Conservation (phyloP, 2,797 vertebrate species). For the Alosa sapidissima region DNA sequence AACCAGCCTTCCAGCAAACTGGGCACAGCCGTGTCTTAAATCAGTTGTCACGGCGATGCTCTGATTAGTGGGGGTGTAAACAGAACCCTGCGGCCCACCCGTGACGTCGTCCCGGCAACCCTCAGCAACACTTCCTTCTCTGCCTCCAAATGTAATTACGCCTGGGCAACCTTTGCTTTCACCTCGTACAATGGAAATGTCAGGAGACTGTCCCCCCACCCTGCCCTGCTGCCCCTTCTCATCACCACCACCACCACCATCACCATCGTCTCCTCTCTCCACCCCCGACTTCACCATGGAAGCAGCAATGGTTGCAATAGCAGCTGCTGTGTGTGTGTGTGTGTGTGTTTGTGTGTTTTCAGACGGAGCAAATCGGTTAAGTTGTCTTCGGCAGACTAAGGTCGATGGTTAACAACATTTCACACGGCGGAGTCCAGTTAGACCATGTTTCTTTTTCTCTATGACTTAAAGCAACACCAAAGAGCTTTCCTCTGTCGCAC, state of each 20-base stretch:
- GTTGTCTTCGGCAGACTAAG: not conserved
- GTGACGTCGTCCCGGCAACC: slow-evolving; percentile 68
- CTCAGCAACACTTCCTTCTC: slow-evolving; percentile 59
- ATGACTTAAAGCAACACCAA: not conserved
- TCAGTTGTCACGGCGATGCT: slow-evolving; percentile 18
- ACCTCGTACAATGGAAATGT: slow-evolving; percentile 30
- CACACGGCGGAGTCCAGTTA: not conserved
- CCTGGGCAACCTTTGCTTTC: slow-evolving; percentile 56
- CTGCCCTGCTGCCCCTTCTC: no score
- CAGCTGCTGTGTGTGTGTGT: not conserved
- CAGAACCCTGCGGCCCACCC: slow-evolving; percentile 24
- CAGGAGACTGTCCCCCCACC: not conserved
- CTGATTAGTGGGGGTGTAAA: slow-evolving; percentile 33
- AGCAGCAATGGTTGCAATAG: not conserved
- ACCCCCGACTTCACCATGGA: not conserved
- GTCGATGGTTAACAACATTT: not conserved
- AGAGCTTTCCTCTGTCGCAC: not conserved
- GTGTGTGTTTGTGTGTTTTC: not conserved
- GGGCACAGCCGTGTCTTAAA: slow-evolving; percentile 1
- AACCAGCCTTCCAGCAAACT: not conserved
- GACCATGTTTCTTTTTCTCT: not conserved
- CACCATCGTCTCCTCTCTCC: not conserved
- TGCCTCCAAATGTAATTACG: slow-evolving; percentile 72
- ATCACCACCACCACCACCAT: not conserved
- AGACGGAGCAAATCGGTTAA: not conserved